Evolutionary conservation across 2,797 vertebrate species (phyloP), one percentile per base, ranked within the genome.

Genomic region (Setipinna tenuifilis): DNA sequence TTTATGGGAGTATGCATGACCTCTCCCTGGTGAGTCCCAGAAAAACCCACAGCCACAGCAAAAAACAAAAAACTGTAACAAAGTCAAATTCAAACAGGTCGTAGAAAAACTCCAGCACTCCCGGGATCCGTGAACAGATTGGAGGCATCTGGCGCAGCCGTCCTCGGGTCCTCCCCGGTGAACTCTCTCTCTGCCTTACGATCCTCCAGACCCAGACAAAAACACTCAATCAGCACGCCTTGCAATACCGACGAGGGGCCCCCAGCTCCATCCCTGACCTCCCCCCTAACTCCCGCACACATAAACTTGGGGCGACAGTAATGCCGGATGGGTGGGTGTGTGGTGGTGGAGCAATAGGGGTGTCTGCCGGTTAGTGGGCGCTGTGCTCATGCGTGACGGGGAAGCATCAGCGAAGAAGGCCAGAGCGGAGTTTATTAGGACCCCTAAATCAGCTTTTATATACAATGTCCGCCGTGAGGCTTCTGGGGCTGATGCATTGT

Each of bases 231-330:
- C 88, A 90, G 23, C 71, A 78, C 31, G 71, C 71, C 31, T 35
- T 19, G 35, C 71, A 35, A 44, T 78, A 78, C 71, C 71, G 71
- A 78, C 41, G 71, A 78, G 71, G 71, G 71, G 71, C 71, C 35
- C 68, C 35, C 50, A 14, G 17, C 71, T 78, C 71, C 71, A 41
- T 78, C 84, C 84, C 83, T 90, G 86, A 88, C 87, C 88, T 89
- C 82, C 83, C 84, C 83, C 46, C 83, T 85, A 83, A 87, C 86
- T 89, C 88, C 58, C 0, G 28, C 84, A 87, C 83, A 86, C 85
- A 83, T 85, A 88, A 88, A 87, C 91, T 89, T 92, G 88, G 88
- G 78, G 90, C 91, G 88, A 83, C 75, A 57, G 83, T 85, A 88
- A 88, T 88, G 89, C 82, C 46, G 84, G 71, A 10, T 44, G 71